phyloP scores from a whole-genome alignment of 2,113 vertebrate species.

The Gymnarchus niloticus region DNA sequence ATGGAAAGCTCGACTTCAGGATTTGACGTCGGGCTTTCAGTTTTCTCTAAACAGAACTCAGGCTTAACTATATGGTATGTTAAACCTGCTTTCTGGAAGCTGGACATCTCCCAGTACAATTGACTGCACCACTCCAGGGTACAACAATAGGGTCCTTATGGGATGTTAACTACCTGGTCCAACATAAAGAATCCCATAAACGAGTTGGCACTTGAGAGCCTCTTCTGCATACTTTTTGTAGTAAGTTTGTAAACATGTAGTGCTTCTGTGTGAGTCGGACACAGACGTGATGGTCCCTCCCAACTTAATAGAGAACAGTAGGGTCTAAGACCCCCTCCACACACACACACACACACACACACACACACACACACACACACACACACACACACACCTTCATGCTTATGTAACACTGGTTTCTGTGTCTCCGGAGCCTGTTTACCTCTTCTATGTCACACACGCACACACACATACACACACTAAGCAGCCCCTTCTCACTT shows the following conservation, averaged over 20 bases:
- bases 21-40: too few species aligned
- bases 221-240: too few species aligned
- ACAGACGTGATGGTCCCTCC: background rate
- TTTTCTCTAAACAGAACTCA: too few species aligned
- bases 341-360: background rate
- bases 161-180: too few species aligned
- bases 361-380: background rate
- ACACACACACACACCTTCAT: background rate
- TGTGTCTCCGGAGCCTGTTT: background rate
- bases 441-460: too few species aligned
- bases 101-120: too few species aligned
- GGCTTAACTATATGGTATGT: too few species aligned
- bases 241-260: background rate
- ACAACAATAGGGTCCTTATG: background rate
- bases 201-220: too few species aligned
- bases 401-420: background rate
- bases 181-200: too few species aligned
- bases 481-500: background rate
- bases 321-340: background rate
- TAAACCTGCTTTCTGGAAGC: too few species aligned
- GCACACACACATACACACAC: background rate
- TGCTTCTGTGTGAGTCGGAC: background rate
- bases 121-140: background rate
- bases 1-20: too few species aligned
- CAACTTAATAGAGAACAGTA: background rate